Conservation (phyloP, 2,797 vertebrate genomes). For the Astyanax mexicanus region DNA sequence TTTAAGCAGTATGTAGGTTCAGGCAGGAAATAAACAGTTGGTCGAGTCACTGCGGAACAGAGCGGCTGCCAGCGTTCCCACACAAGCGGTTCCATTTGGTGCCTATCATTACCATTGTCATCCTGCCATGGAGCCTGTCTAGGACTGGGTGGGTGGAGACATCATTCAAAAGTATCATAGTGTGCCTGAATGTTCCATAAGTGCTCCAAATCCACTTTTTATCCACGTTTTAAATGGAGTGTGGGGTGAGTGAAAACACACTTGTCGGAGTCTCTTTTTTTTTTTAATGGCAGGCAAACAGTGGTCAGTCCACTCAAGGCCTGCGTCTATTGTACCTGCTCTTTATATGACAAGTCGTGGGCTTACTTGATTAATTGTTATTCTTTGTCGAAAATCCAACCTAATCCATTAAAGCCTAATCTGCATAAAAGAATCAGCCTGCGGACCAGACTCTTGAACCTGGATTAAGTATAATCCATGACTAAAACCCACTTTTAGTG, state of each 20-base stretch:
- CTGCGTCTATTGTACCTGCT: neutral
- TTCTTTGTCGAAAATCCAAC: neutral
- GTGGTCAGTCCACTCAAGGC: neutral
- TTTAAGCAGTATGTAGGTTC: slow-evolving; percentile 58
- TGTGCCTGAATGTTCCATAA: slow-evolving; percentile 10
- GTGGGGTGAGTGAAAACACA: neutral
- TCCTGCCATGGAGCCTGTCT: slow-evolving; percentile 42
- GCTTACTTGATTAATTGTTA: neutral
- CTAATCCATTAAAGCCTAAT: slow-evolving; percentile 25
- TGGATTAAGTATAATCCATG: slow-evolving; percentile 20
- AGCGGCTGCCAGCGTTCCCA: slow-evolving; percentile 65
- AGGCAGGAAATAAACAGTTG: slow-evolving; percentile 69
- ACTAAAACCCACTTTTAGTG: slow-evolving; percentile 16
- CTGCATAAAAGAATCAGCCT: neutral
- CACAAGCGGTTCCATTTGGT: slow-evolving; percentile 57
- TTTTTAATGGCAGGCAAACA: slow-evolving; percentile 10
- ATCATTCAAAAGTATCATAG: slow-evolving; percentile 10
- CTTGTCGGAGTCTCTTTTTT: neutral
- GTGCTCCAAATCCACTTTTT: neutral
- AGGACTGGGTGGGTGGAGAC: slow-evolving; percentile 21
- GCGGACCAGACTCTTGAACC: neutral
- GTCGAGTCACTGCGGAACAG: slow-evolving; percentile 63
- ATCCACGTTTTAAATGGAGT: neutral
- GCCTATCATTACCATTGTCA: slow-evolving; percentile 50
- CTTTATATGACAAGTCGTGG: neutral